phyloP scores from a whole-genome alignment of 2,888 invertebrate species.

The Drosophila testacea region DNA sequence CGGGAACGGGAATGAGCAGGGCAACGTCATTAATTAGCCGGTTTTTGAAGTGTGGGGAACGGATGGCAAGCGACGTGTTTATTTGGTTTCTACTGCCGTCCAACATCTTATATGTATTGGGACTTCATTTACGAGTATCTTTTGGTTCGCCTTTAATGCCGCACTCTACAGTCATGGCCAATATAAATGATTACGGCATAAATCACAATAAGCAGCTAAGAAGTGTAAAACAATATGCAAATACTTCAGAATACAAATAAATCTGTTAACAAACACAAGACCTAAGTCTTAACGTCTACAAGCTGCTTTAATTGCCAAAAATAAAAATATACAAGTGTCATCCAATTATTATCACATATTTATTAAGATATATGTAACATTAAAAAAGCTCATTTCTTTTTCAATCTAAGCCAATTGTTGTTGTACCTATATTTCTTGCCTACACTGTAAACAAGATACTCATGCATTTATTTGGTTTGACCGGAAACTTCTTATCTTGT shows the following conservation, averaged over 20 bases:
- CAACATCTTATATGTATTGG: constrained; percentile 39
- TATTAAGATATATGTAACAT: background rate
- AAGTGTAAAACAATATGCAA: constrained; percentile 1
- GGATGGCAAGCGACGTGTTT: constrained; percentile 76
- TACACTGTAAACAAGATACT: constrained; percentile 48
- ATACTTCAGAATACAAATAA: background rate
- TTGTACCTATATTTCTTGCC: constrained; percentile 9
- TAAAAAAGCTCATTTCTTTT: background rate
- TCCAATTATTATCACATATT: background rate
- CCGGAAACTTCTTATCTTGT: constrained; percentile 83
- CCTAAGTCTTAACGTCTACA: background rate
- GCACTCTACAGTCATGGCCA: constrained; percentile 55
- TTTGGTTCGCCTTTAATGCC: constrained; percentile 58
- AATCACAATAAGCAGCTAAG: constrained; percentile 2
- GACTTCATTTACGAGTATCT: constrained; percentile 70
- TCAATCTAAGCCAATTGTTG: background rate
- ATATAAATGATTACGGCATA: constrained; percentile 15
- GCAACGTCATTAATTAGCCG: constrained; percentile 77
- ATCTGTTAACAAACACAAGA: background rate
- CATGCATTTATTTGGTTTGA: constrained; percentile 65
- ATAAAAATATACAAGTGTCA: constrained; percentile 8
- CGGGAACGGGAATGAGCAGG: constrained; percentile 43
- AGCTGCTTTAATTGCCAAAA: background rate
- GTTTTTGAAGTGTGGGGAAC: constrained; percentile 74
- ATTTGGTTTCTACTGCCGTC: constrained; percentile 65